Base-by-base conservation (phyloP, 2,888 invertebrate genomes). In the Chymomyza amoena region DNA sequence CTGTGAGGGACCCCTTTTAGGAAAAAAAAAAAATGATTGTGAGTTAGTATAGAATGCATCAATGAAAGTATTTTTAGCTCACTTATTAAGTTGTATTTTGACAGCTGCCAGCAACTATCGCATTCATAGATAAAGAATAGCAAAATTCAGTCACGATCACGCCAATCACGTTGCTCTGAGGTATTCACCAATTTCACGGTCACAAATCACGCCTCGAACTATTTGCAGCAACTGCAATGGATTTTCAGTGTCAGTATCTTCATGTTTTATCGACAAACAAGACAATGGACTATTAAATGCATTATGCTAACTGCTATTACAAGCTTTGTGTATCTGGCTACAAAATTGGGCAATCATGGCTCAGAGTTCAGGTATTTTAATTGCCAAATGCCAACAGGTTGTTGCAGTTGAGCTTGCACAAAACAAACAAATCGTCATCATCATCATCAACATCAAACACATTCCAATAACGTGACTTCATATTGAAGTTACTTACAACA, bases 391-490 rank as follows among this genome's bases (percentile, higher is more conserved):
- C 76, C 78, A 79, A 79, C 79, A 79, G 79, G 79, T 79, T 77
- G 79, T 78, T 77, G 79, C 77, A 70, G 65, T 73, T 68, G 66
- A 73, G 39, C 39, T 45, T 45, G 39, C 10, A 7, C 32, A 6
- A 57, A 25, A 57, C 57, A 57, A 57, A 57, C 57, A 28, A 57
- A 61, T 28, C 61, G 56, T n/a, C 45, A 16, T 18, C 52, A 69
- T 16, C 61, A 39, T n/a, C 45, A 16, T 39, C 45, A 45, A 16
- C 32, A 69, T 52, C 50, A 75, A 75, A 78, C 68, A 84, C 77
- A 86, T 85, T 84, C 86, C 86, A 81, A 83, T 84, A 76, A 71
- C 71, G 78, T 85, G 84, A 85, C 74, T 85, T 84, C 86, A 86
- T 80, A 76, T 72, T 75, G 75, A 66, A 77, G 73, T 25, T 25